These are phyloP conservation scores for Zoanthus gigantus DNA, from an alignment of 92 coral and sea anemone species.

Conservation along the genomic window DNA sequence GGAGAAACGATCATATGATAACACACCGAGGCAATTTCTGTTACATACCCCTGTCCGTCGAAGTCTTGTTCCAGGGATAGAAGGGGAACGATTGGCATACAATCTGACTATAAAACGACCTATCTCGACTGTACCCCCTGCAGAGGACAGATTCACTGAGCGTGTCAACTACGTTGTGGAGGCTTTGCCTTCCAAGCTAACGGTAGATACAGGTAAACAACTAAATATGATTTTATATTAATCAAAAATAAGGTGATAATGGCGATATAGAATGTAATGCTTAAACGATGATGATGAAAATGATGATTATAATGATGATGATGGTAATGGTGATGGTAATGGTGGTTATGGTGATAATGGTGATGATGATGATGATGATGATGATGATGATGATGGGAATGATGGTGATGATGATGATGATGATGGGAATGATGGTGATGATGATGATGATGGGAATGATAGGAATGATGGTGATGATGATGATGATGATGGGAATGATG, in stretches of 20 bases:
- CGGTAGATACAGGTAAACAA: constrained; percentile 30
- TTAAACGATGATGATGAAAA: no score
- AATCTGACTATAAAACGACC: constrained; percentile 37
- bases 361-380: neutral
- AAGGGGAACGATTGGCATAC: constrained; percentile 43
- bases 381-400: neutral
- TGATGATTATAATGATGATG: no score
- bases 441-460: no score
- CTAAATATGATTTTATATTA: no score
- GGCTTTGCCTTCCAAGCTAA: constrained; percentile 29
- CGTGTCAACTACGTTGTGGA: constrained; percentile 24
- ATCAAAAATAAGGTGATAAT: no score
- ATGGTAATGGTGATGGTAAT: no score
- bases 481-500: neutral
- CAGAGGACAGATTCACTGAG: constrained; percentile 15
- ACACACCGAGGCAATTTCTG: neutral
- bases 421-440: neutral
- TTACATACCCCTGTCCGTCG: constrained; percentile 34
- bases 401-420: neutral
- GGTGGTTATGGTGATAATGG: neutral
- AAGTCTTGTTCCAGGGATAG: constrained; percentile 32
- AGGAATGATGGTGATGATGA: no score
- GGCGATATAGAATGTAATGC: no score
- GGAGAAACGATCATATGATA: neutral
- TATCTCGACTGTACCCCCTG: neutral